Evolutionary conservation across 2,113 vertebrate genomes (phyloP).

Genomic region (Puntigrus tetrazona): DNA sequence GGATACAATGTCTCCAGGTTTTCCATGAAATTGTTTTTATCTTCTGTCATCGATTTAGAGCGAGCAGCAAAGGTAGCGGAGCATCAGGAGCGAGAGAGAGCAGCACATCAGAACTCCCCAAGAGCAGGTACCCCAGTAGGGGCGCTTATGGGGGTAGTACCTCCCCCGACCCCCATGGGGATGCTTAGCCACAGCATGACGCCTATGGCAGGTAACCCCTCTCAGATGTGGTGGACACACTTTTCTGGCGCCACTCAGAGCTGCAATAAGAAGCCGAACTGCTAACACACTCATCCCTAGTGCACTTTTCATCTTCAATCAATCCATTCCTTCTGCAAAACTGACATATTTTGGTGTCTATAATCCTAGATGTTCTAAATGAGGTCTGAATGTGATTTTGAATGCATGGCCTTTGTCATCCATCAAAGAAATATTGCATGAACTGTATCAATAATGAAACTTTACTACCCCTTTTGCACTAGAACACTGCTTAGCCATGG

Average conservation of each 20-base stretch:
- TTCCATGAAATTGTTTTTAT: not conserved
- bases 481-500: not conserved
- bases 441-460: constrained; percentile 15
- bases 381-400: constrained; percentile 9
- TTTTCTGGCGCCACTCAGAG: constrained; percentile 41
- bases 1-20: not conserved
- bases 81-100: constrained; percentile 98
- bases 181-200: constrained; percentile 98
- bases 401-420: constrained; percentile 14
- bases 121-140: constrained; percentile 98
- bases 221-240: constrained; percentile 67
- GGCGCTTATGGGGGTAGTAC: constrained; percentile 97
- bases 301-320: constrained; percentile 15
- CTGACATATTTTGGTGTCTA: not conserved
- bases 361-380: not conserved
- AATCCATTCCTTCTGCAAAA: constrained; percentile 1
- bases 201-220: constrained; percentile 96
- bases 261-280: constrained; percentile 74
- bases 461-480: not conserved
- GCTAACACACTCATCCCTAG: constrained; percentile 49
- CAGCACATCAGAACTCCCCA: constrained; percentile 88
- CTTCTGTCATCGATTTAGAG: constrained; percentile 81
- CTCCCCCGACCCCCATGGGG: constrained; percentile 96
- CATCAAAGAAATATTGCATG: constrained; percentile 35
- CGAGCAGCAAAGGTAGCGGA: constrained; percentile 99